Evolutionary conservation across 2,888 invertebrate genomes (phyloP), one percentile per base, ranked within the genome.

Genomic region (Noctua fimbriata): DNA sequence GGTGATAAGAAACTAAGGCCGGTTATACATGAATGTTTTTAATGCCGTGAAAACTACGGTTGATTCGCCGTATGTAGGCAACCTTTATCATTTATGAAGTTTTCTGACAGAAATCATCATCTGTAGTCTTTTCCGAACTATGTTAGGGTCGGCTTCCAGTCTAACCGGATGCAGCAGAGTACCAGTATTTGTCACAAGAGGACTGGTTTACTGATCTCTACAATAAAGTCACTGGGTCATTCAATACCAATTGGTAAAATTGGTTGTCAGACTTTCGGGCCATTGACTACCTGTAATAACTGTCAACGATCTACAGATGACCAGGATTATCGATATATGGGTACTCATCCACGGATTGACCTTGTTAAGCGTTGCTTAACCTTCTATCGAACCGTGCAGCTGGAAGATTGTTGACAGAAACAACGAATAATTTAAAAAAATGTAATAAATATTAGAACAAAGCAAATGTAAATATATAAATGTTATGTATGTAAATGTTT

Each of bases 1-100:
- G 52, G 55, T n/a, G 71, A 71, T 71, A 71, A 24, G 71, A 41
- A 47, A 16, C n/a, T n/a, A n/a, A 44, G n/a, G 41, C 67, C 41
- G 7, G 7, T 16, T 41, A 3, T 41, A n/a, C n/a, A n/a, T 3
- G 7, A n/a, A 66, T 7, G 41, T 66, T 66, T 41, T 66, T 2
- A 2, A 41, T 41, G 41, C 24, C 1, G 4, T 66, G 1, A 66
- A 66, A 41, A 41, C 24, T 65, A 24, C 24, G 5, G 24, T 21
- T 21, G 32, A 66, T 41, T 66, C 36, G 63, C 24, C 28, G 24
- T 66, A 41, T 24, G 9, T 28, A 28, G 7, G 12, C 16, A 24
- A 41, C 14, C 2, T 66, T 66, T 14, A 66, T 66, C 32, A 32
- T 32, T 9, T 32, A 63, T 2, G 32, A 18, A 32, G 18, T 3